Conservation (phyloP, 2,888 invertebrate genomes). For the Synergus umbraculus region DNA sequence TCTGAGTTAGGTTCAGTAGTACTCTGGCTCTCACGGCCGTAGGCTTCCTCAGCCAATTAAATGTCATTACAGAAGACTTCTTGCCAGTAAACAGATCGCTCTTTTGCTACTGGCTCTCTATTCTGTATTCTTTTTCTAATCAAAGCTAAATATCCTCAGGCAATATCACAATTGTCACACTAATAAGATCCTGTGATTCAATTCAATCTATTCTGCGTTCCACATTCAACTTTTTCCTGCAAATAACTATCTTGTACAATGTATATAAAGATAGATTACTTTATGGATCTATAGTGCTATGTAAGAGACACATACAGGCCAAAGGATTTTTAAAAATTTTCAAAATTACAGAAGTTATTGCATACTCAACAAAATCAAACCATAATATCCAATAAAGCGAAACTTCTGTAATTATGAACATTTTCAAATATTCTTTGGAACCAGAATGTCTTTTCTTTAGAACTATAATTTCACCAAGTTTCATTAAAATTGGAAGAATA, state of each 20-base stretch:
- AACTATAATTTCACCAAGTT: no score
- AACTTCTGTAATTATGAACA: no score
- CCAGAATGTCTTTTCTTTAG: no score
- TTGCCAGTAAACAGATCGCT: constrained; percentile 62
- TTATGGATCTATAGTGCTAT: neutral
- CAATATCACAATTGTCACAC: neutral
- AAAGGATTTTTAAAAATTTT: no score
- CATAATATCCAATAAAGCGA: no score
- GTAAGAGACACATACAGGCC: no score
- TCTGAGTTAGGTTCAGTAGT: constrained; percentile 57
- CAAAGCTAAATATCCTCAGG: constrained; percentile 7
- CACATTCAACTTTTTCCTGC: constrained; percentile 3
- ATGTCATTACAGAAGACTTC: constrained; percentile 69
- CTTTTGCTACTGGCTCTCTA: constrained; percentile 48
- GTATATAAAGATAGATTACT: neutral
- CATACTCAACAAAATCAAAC: no score
- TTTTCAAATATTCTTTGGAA: no score
- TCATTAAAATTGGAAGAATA: no score
- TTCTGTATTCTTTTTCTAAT: constrained; percentile 46
- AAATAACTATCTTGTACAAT: neutral
- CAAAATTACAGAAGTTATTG: no score
- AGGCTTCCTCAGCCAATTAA: constrained; percentile 63
- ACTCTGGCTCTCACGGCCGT: constrained; percentile 63
- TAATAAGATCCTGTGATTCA: neutral
- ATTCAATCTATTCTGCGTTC: constrained; percentile 7